Evolutionary conservation across 2,888 invertebrate genomes (phyloP).

Genomic region (Anorthoa munda): DNA sequence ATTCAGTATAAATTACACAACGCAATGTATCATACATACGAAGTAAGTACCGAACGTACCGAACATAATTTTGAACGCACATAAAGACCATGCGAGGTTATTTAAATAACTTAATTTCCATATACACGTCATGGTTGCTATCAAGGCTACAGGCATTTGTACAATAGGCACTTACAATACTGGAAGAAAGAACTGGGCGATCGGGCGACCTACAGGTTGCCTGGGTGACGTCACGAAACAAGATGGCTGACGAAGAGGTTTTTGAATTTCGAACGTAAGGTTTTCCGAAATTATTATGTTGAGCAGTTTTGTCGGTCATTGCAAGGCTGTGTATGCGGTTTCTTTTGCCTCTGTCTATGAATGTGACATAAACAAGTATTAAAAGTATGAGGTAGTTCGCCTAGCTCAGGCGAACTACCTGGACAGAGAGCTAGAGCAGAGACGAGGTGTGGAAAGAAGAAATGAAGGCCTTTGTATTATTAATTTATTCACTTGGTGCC

Average conservation of each 20-base stretch:
- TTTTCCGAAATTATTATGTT: not conserved
- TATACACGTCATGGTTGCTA: conserved; percentile 67
- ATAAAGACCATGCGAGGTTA: conserved; percentile 57
- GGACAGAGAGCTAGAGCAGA: too few species aligned
- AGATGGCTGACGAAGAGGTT: conserved; percentile 44
- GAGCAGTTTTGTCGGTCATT: not conserved
- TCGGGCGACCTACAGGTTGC: conserved; percentile 41
- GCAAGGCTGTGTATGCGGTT: not conserved
- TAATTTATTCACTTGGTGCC: not conserved
- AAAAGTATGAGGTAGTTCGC: not conserved
- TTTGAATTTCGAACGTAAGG: conserved; percentile 21
- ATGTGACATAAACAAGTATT: not conserved
- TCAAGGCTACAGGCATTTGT: conserved; percentile 66
- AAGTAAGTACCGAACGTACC: conserved; percentile 12
- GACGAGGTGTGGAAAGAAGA: not conserved
- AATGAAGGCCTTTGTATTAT: not conserved
- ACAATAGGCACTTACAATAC: conserved; percentile 42
- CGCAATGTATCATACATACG: conserved; percentile 17
- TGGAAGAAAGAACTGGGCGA: conserved; percentile 47
- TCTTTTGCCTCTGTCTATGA: not conserved
- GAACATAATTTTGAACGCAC: conserved; percentile 34
- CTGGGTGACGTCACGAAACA: conserved; percentile 55
- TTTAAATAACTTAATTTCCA: conserved; percentile 71
- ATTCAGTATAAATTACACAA: conserved; percentile 17
- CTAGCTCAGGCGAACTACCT: too few species aligned